A percentile compares a stretch with the other conserved stretches of the same genome.
phyloP scores from a whole-genome alignment of 1,140 invertebrate species.

The Mercenaria mercenaria region DNA sequence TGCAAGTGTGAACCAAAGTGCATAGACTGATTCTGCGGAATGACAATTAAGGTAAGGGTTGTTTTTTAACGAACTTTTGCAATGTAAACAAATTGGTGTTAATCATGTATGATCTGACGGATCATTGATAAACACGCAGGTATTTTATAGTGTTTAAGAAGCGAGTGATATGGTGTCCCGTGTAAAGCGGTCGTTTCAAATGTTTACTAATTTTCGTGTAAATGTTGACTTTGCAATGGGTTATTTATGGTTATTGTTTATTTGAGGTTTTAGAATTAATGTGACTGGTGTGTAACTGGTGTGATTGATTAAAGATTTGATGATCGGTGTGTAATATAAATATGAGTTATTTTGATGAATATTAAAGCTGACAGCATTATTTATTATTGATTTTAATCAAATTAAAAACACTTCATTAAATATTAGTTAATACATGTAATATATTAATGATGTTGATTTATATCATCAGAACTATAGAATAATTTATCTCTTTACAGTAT shows the following conservation, averaged over 20 bases:
- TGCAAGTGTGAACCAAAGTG: neutral
- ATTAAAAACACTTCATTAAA: too few relatives aligned
- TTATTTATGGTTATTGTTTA: too few relatives aligned
- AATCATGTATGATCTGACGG: conserved; percentile 42
- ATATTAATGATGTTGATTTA: too few relatives aligned
- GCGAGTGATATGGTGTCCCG: conserved; percentile 12
- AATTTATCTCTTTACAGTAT: too few relatives aligned
- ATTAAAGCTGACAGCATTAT: too few relatives aligned
- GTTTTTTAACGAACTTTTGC: conserved; percentile 24
- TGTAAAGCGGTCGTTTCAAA: conserved; percentile 41
- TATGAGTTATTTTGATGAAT: too few relatives aligned
- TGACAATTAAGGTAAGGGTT: conserved; percentile 46
- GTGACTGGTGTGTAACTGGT: too few relatives aligned
- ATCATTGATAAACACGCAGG: conserved; percentile 60
- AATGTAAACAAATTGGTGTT: conserved; percentile 58
- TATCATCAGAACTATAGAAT: too few relatives aligned
- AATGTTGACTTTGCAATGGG: neutral
- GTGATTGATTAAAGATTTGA: too few relatives aligned
- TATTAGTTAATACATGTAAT: too few relatives aligned
- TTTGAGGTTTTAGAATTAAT: too few relatives aligned
- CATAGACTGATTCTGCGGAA: neutral
- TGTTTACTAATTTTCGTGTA: neutral
- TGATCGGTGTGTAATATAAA: neutral
- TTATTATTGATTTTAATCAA: too few relatives aligned
- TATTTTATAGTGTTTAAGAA: conserved; percentile 51